Evolutionary conservation across 2,797 vertebrate species (phyloP).

Genomic region (Phataginus tricuspis): DNA sequence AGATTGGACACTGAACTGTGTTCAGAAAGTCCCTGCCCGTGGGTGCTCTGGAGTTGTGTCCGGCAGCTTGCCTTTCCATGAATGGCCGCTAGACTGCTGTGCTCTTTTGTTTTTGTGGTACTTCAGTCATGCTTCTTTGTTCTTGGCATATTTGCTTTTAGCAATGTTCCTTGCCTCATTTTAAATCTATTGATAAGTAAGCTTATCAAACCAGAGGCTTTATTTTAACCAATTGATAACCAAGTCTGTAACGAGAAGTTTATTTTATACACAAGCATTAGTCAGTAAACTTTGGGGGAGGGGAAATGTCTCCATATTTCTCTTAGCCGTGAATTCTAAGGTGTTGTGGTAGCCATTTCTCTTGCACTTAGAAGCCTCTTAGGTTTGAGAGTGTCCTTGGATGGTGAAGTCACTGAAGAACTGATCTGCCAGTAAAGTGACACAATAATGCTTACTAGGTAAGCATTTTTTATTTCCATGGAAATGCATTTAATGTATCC

Average conservation of each 20-base stretch:
- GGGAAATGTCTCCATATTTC: not conserved
- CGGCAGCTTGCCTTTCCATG: not conserved
- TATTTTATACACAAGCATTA: not conserved
- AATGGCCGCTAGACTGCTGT: not conserved
- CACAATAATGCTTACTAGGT: not conserved
- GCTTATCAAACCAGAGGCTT: not conserved
- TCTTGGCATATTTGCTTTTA: not conserved
- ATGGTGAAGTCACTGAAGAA: not conserved
- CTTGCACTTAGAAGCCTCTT: not conserved
- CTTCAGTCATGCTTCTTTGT: not conserved
- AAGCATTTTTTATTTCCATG: not conserved
- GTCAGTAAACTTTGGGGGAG: not conserved
- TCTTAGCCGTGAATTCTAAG: not conserved
- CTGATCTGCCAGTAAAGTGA: not conserved
- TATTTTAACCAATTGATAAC: conserved; percentile 18
- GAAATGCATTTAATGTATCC: not conserved
- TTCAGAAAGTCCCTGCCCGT: not conserved
- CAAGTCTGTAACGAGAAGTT: not conserved
- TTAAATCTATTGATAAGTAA: not conserved
- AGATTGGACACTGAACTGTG: not conserved
- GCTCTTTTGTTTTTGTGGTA: not conserved
- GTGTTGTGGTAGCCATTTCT: not conserved
- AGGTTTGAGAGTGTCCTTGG: not conserved
- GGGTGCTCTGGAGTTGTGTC: not conserved
- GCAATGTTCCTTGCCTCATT: not conserved